Conservation (phyloP, 1,140 invertebrate genomes). For the Cylas formicarius region DNA sequence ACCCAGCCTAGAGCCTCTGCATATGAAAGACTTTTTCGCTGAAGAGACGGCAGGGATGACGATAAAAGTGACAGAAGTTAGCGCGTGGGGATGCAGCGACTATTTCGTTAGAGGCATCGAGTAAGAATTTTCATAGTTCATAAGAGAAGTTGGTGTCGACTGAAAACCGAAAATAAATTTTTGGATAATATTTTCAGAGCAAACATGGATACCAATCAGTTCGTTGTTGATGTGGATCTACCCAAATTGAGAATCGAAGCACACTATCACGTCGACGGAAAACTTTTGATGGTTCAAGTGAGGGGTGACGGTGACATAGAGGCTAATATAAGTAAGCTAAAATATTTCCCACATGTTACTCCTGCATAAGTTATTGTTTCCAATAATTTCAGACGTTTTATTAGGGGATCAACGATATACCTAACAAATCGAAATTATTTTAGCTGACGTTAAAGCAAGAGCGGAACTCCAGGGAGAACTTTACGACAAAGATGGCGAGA, state of each 20-base stretch:
- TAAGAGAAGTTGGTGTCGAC: no score
- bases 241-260: conserved; percentile 52
- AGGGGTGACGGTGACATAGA: conserved; percentile 51
- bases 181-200: conserved; percentile 38
- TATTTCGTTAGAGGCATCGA: conserved; percentile 49
- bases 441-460: conserved; percentile 50
- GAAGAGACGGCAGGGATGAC: conserved; percentile 47
- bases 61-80: conserved; percentile 49
- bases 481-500: conserved; percentile 43
- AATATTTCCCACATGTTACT: no score
- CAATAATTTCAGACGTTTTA: no score
- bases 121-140: conserved; percentile 41
- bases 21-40: conserved; percentile 50
- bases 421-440: no score
- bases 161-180: no score
- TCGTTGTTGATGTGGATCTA: conserved; percentile 48
- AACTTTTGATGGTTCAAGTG: conserved; percentile 53
- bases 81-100: conserved; percentile 53
- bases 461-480: conserved; percentile 45
- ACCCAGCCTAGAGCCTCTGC: conserved; percentile 53
- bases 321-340: conserved; percentile 55
- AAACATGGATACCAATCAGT: conserved; percentile 43
- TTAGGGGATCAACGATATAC: no score
- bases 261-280: conserved; percentile 54
- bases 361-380: no score